These are phyloP conservation scores for Epinotia demarniana DNA, from an alignment of 2,888 invertebrate species.

Conservation along the genomic window DNA sequence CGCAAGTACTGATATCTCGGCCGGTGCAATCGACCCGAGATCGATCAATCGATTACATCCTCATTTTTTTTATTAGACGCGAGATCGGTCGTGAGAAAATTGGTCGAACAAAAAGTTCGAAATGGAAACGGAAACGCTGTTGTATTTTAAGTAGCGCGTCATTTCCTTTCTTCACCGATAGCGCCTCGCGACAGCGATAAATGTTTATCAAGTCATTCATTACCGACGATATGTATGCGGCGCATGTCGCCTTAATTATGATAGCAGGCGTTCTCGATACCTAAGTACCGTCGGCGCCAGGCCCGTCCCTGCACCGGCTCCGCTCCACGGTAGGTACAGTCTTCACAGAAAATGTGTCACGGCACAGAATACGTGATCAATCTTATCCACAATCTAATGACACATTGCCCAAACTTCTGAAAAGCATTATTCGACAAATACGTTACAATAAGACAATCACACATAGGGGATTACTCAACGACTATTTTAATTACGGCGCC, in stretches of 20 bases:
- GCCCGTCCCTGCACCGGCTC: conserved; percentile 33
- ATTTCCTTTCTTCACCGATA: conserved; percentile 77
- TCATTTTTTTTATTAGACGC: conserved; percentile 60
- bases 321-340: conserved; percentile 22
- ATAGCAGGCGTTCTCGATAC: conserved; percentile 57
- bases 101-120: conserved; percentile 64
- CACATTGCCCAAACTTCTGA: conserved; percentile 34
- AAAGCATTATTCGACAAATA: conserved; percentile 47
- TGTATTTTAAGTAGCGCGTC: conserved; percentile 73
- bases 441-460: conserved; percentile 57
- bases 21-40: conserved; percentile 53
- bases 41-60: conserved; percentile 68
- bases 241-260: conserved; percentile 58
- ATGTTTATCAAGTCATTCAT: conserved; percentile 73
- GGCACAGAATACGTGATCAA: conserved; percentile 25
- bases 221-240: conserved; percentile 65
- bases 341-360: conserved; percentile 34
- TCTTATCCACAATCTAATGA: conserved; percentile 34
- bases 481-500: conserved; percentile 72
- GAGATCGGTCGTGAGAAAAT: conserved; percentile 72
- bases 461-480: conserved; percentile 67
- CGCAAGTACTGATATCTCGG: conserved; percentile 67
- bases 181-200: conserved; percentile 63
- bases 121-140: conserved; percentile 77
- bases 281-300: conserved; percentile 51